phyloP scores from a whole-genome alignment of 2,888 invertebrate genomes.

The Nemapogon koenigi region DNA sequence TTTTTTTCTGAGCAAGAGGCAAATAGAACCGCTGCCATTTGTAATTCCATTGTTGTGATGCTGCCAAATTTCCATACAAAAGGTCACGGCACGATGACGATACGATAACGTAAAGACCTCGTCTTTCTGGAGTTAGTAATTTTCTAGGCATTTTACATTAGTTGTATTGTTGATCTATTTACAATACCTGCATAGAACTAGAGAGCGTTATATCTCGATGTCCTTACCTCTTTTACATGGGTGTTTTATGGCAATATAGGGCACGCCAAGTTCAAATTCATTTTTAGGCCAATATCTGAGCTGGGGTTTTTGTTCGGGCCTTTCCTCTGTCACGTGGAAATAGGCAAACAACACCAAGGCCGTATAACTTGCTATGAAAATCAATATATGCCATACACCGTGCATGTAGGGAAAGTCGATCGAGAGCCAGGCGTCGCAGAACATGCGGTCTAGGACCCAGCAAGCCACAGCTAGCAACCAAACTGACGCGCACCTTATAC shows the following conservation, averaged over 20 bases:
- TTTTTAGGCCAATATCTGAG: conserved; percentile 80
- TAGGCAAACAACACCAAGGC: conserved; percentile 80
- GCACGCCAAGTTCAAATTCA: conserved; percentile 79
- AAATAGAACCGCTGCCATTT: too few relatives aligned
- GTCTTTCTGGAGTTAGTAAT: too few relatives aligned
- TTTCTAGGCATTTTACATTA: too few relatives aligned
- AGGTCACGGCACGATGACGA: too few relatives aligned
- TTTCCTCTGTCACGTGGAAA: conserved; percentile 75
- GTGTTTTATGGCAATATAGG: conserved; percentile 73
- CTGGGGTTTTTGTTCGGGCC: conserved; percentile 72
- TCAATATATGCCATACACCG: conserved; percentile 83
- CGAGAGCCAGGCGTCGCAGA: conserved; percentile 80
- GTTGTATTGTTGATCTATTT: too few relatives aligned
- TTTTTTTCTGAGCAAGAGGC: too few relatives aligned
- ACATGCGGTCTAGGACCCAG: conserved; percentile 80
- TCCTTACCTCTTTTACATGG: conserved; percentile 55
- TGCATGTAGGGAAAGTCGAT: conserved; percentile 84
- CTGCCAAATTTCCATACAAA: too few relatives aligned
- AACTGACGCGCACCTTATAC: conserved; percentile 71
- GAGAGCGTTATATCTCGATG: conserved; percentile 1
- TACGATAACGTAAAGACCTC: too few relatives aligned
- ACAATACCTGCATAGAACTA: conserved; percentile 1
- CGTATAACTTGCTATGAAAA: conserved; percentile 80
- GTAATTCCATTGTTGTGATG: too few relatives aligned
- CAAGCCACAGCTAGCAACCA: conserved; percentile 75